phyloP scores from a whole-genome alignment of 2,888 invertebrate species.

The Thymelicus lineola region DNA sequence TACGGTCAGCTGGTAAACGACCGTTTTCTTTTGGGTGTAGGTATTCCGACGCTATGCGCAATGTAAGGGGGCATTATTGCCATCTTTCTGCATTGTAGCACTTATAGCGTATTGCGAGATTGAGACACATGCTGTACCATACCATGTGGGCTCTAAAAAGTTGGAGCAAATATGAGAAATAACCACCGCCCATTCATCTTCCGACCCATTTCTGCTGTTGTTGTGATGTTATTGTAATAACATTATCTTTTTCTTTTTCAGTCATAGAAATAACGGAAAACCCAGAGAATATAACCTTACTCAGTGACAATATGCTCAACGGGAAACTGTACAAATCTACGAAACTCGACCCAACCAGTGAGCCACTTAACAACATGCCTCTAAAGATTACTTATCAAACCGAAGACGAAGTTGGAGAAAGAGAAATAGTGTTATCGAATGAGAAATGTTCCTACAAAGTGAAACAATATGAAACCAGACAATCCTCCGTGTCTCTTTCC shows the following conservation, averaged over 20 bases:
- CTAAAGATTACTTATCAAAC: conserved; percentile 73
- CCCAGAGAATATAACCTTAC: conserved; percentile 72
- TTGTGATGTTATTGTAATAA: too few relatives aligned
- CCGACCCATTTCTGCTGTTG: too few relatives aligned
- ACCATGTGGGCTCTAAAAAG: too few relatives aligned
- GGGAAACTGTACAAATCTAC: conserved; percentile 81
- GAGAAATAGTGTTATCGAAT: conserved; percentile 70
- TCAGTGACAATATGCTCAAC: conserved; percentile 85
- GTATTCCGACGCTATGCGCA: too few relatives aligned
- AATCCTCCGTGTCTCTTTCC: conserved; percentile 66
- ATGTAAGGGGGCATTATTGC: too few relatives aligned
- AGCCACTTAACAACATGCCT: conserved; percentile 62
- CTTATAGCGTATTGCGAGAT: too few relatives aligned
- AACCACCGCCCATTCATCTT: too few relatives aligned
- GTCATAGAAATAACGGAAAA: conserved; percentile 88
- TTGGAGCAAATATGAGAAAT: too few relatives aligned
- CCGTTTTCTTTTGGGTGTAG: too few relatives aligned
- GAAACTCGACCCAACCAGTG: conserved; percentile 55
- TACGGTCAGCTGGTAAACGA: too few relatives aligned
- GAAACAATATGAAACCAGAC: conserved; percentile 64
- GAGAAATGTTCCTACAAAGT: conserved; percentile 75
- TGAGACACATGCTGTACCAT: too few relatives aligned
- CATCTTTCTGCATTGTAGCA: too few relatives aligned
- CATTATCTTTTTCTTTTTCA: conserved; percentile 57
- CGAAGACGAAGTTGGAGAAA: conserved; percentile 66